Evolutionary conservation across 2,888 invertebrate species (phyloP), one percentile per base, ranked within the genome.

Genomic region (Cyrtodaria siliqua): DNA sequence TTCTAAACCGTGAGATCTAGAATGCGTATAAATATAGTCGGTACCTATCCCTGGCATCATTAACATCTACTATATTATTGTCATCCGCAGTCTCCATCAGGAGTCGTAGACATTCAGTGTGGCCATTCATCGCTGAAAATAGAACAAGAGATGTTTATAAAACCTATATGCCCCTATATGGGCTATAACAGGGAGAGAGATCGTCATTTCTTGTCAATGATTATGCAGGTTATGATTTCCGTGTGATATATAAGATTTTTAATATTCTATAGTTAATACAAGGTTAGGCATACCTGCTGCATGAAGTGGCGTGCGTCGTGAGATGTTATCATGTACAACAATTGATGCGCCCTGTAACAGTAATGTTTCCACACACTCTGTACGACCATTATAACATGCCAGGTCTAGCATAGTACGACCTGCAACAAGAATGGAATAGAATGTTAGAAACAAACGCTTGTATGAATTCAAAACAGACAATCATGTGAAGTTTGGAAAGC

Each of bases 371-470:
- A 95, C 94, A 89, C 95, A 95, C 53, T 94, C 93, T 2, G 93
- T 92, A 85, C 95, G 94, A 4, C 95, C 95, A 79, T 93, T 89
- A 83, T 94, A 94, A 33, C 95, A 94, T 0, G 95, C 95, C 52
- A 95, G 85, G 84, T 95, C 94, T 53, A 95, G 90, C 23, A 95
- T 94, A 1, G 95, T 95, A 0, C 94, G 94, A 1, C 92, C 92
- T 90, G 67, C 3, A 60, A 62, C 26, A 33, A 33, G 12, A 33
- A 33, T 8, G 12, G 33, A 33, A 33, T 33, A 33, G 33, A 33
- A n/a, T n/a, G n/a, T n/a, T 12, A 20, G 26, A 53, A n/a, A 20
- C 24, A 24, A 53, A 12, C 9, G 4, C 9, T 8, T 20, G 12
- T 12, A 12, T 6, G 9, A 6, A 53, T 6, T 9, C 26, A 53